Base-by-base conservation (phyloP, 2,888 invertebrate genomes). In the Epinotia nisella region DNA sequence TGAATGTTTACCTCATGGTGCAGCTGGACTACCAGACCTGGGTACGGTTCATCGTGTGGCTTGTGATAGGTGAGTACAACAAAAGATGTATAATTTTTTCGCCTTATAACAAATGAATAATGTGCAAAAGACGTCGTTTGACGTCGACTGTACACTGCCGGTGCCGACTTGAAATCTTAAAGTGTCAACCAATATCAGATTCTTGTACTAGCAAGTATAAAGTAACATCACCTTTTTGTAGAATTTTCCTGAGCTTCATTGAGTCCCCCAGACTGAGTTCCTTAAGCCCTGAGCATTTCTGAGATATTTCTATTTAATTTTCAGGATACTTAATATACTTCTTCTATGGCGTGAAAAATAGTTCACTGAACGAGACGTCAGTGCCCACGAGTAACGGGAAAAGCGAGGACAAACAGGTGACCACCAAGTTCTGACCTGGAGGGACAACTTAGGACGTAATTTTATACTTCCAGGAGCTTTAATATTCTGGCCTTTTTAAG, bases 1-100 rank as follows among this genome's bases (percentile, higher is more conserved):
- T 97, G 82, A 99, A 99, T 90, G 91, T 98, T 67, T 98, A 98
- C 89, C 94, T 99, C 69, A 98, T 98, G 98, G 95, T 97, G 81
- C 97, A 98, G 90, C 92, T 99, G 75, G 97, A 98, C 85, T 81
- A 94, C 65, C 95, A 95, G 82, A 98, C 98, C 2, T 98, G 98
- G 98, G 95, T 98, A 73, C 94, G 98, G 82, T 98, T 98, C 90
- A 92, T 95, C 69, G 94, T 97, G 17, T 99, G 98, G 98, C 94
- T 99, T 79, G 83, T 94, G 9, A 91, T 98, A 74, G 98, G 98
- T 95, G 84, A 92, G 93, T 77, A 2, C n/a, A n/a, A n/a, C n/a
- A n/a, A n/a, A n/a, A n/a, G n/a, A n/a, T n/a, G n/a, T n/a, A n/a
- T n/a, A n/a, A n/a, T n/a, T n/a, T n/a, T n/a, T n/a, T n/a, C n/a